Conservation (phyloP, 1,140 invertebrate genomes). For the Drosophila grimshawi region DNA sequence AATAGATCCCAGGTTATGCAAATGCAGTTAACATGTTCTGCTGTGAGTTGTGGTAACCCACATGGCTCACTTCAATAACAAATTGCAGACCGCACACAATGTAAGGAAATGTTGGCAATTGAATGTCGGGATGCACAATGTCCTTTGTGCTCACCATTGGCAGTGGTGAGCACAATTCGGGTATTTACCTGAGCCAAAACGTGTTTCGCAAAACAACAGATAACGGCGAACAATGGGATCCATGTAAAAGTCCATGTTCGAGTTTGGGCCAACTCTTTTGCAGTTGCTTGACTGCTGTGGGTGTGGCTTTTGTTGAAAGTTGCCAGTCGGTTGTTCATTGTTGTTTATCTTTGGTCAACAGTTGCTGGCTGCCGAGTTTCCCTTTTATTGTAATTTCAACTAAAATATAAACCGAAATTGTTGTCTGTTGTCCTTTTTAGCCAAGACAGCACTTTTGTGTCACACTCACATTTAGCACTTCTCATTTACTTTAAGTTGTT, state of each 20-base stretch:
- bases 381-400: conserved; percentile 51
- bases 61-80: conserved; percentile 49
- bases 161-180: conserved; percentile 30
- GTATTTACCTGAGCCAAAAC: conserved; percentile 33
- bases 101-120: conserved; percentile 40
- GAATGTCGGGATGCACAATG: conserved; percentile 19
- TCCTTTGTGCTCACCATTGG: conserved; percentile 32
- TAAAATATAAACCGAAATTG: conserved; percentile 41
- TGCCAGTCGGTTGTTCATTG: conserved; percentile 15
- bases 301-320: conserved; percentile 56
- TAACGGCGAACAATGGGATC: conserved; percentile 18
- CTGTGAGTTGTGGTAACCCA: neutral
- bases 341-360: conserved; percentile 55
- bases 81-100: conserved; percentile 58
- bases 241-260: neutral
- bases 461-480: conserved; percentile 27
- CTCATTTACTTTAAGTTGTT: conserved; percentile 19
- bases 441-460: conserved; percentile 34
- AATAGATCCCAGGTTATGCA: conserved; percentile 17
- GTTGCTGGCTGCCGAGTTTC: conserved; percentile 21
- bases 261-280: conserved; percentile 30
- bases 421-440: conserved; percentile 36
- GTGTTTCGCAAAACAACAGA: conserved; percentile 26
- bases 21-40: conserved; percentile 34
- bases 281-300: conserved; percentile 51